Evolutionary conservation across 2,113 vertebrate species (phyloP).

Genomic region (Engystomops pustulosus): DNA sequence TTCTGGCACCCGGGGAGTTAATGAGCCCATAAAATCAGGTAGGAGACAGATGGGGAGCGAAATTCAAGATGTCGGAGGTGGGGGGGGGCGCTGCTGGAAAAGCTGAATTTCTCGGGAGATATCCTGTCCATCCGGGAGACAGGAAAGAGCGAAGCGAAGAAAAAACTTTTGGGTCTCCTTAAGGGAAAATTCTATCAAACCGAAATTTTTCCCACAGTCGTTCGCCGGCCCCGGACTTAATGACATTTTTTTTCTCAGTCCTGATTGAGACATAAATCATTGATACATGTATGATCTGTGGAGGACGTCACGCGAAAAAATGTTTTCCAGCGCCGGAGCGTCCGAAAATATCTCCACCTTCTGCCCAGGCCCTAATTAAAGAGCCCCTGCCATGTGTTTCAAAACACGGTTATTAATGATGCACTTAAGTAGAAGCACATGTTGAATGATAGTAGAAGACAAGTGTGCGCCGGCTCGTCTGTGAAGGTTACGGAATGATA

Average conservation of each 20-base stretch:
- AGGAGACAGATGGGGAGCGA: slow-evolving; percentile 78
- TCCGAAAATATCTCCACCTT: slow-evolving; percentile 25
- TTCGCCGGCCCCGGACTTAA: slow-evolving; percentile 70
- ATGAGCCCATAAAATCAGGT: slow-evolving; percentile 51
- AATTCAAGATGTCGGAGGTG: slow-evolving; percentile 84
- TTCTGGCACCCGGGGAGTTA: slow-evolving; percentile 27
- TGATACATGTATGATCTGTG: slow-evolving; percentile 72
- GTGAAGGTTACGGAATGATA: not conserved
- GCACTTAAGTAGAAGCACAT: slow-evolving; percentile 57
- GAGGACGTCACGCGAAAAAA: slow-evolving; percentile 61
- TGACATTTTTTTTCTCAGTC: slow-evolving; percentile 66
- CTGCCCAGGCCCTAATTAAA: not conserved
- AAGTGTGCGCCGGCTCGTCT: slow-evolving; percentile 16
- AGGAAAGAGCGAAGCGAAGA: slow-evolving; percentile 75
- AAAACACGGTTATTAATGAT: slow-evolving; percentile 47
- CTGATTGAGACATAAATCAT: slow-evolving; percentile 74
- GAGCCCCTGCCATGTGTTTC: slow-evolving; percentile 29
- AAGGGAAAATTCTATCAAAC: slow-evolving; percentile 82
- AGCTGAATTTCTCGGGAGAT: slow-evolving; percentile 78
- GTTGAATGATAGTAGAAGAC: slow-evolving; percentile 29
- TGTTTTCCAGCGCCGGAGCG: slow-evolving; percentile 37
- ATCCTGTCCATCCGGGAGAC: slow-evolving; percentile 77
- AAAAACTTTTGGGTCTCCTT: slow-evolving; percentile 78
- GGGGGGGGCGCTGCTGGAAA: slow-evolving; percentile 70
- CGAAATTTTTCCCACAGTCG: slow-evolving; percentile 84